phyloP scores from a whole-genome alignment of 2,797 vertebrate species.

The Ammospiza maritima region DNA sequence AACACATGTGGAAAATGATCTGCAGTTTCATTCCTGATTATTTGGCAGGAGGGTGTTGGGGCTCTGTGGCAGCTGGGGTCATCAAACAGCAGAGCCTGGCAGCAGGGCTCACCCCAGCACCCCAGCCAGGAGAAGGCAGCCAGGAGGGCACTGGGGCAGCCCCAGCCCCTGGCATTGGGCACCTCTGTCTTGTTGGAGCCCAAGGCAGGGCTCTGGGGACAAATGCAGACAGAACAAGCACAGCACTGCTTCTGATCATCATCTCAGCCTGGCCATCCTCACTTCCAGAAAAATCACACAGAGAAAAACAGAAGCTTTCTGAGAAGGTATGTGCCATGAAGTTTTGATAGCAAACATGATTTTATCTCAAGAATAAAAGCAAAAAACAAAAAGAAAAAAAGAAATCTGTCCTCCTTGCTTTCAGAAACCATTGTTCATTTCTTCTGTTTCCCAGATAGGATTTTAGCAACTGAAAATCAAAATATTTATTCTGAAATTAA shows the following conservation, averaged over 20 bases:
- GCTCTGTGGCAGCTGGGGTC: accelerated
- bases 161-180: accelerated
- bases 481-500: not conserved
- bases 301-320: not conserved
- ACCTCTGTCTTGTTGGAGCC: accelerated
- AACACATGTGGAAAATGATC: not conserved
- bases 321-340: not conserved
- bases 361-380: not conserved
- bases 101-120: accelerated
- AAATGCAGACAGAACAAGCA: not conserved
- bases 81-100: not conserved
- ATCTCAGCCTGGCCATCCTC: not conserved
- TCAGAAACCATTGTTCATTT: not conserved
- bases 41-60: accelerated
- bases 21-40: not conserved
- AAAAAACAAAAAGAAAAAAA: not conserved
- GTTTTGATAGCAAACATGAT: not conserved
- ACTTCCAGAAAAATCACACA: not conserved
- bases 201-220: not conserved
- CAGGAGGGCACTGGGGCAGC: not conserved
- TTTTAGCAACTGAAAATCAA: not conserved
- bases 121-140: not conserved
- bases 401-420: not conserved
- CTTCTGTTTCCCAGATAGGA: not conserved
- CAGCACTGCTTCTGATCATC: accelerated